Percentiles rank a stretch among this genome's conserved stretches.
phyloP scores from a whole-genome alignment of 2,888 invertebrate species.

The Drosophila macrothrix region DNA sequence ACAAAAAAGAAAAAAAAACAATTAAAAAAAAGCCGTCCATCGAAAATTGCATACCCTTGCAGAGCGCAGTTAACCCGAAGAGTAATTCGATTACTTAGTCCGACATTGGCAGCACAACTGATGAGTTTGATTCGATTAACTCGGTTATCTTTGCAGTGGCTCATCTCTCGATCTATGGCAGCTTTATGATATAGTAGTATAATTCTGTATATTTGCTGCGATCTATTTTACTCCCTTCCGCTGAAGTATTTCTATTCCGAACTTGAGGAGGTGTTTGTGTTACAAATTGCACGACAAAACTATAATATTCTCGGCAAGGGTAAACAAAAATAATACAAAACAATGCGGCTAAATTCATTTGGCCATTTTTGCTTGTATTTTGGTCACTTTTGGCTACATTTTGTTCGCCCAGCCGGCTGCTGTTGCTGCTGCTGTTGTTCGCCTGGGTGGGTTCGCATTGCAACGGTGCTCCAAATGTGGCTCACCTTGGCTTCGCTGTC shows the following conservation, averaged over 20 bases:
- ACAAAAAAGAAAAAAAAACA: not conserved
- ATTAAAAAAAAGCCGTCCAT: not conserved
- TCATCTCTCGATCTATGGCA: not conserved
- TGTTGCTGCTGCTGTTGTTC: conserved; percentile 5
- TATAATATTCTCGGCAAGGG: not conserved
- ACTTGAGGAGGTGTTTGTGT: not conserved
- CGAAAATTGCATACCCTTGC: not conserved
- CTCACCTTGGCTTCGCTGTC: conserved; percentile 64
- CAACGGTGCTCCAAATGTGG: conserved; percentile 57
- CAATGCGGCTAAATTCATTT: conserved; percentile 31
- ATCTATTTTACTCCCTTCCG: not conserved
- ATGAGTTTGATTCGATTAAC: not conserved
- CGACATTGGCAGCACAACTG: not conserved
- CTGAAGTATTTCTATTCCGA: not conserved
- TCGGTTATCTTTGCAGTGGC: too few species aligned
- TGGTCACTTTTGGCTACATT: conserved; percentile 19
- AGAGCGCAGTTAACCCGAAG: too few species aligned
- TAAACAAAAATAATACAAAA: not conserved
- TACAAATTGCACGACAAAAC: not conserved
- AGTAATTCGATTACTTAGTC: not conserved
- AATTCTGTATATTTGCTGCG: not conserved
- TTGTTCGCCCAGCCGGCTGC: conserved; percentile 4
- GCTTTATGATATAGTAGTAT: too few species aligned
- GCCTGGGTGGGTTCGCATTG: conserved; percentile 46
- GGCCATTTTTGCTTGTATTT: conserved; percentile 24